Conservation (phyloP, 2,113 vertebrate genomes). For the Ameiurus melas region DNA sequence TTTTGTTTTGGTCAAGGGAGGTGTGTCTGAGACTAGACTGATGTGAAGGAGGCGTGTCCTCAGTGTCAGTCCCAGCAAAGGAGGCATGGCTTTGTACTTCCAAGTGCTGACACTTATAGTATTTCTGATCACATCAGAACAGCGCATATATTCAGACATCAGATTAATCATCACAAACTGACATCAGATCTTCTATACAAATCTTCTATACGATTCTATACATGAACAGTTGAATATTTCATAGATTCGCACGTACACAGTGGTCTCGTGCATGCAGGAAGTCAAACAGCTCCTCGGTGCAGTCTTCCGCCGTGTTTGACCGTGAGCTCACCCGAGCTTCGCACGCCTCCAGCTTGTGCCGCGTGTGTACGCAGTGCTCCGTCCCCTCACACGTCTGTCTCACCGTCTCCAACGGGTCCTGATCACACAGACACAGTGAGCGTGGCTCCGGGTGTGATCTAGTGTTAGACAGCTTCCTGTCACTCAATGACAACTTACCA, state of each 20-base stretch:
- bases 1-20: no score
- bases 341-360: conserved; percentile 80
- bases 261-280: conserved; percentile 94
- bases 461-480: neutral
- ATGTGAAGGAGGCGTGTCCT: neutral
- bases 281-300: conserved; percentile 94
- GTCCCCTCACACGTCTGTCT: conserved; percentile 82
- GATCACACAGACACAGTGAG: neutral
- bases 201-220: neutral
- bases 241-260: conserved; percentile 72
- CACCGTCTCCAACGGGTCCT: conserved; percentile 85
- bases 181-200: no score
- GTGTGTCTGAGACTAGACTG: no score
- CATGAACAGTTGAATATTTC: neutral
- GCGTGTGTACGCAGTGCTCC: conserved; percentile 81
- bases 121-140: no score
- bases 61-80: no score
- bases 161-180: neutral
- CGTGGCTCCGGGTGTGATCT: neutral
- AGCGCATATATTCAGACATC: no score
- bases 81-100: no score
- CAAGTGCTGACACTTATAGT: no score
- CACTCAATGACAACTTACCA: conserved; percentile 62
- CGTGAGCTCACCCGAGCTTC: conserved; percentile 81
- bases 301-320: conserved; percentile 82